Percentiles rank a stretch among this genome's conserved stretches.
These are phyloP conservation scores for Chloromyia formosa DNA, from an alignment of 2,888 invertebrate genomes.

Conservation along the genomic window DNA sequence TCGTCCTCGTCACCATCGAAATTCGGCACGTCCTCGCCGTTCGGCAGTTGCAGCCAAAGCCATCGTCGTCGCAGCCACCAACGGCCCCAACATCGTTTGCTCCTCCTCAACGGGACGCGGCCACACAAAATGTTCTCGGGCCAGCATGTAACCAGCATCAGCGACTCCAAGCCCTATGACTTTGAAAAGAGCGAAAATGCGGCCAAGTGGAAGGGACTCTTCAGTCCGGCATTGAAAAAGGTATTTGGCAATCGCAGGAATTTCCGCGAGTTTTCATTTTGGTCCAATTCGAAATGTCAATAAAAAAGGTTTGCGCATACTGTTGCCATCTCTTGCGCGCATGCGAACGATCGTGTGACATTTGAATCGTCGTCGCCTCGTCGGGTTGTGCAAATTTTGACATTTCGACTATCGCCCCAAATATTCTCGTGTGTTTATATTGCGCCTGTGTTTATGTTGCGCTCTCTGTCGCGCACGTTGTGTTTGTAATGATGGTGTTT, in stretches of 20 bases:
- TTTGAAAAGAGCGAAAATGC: conserved; percentile 89
- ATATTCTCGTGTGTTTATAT: background rate
- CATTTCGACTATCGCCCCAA: background rate
- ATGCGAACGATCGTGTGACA: conserved; percentile 32
- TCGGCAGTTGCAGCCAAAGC: background rate
- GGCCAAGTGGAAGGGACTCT: conserved; percentile 91
- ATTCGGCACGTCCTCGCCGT: background rate
- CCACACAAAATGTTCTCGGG: conserved; percentile 50
- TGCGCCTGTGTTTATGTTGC: conserved; percentile 9
- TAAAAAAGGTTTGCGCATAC: conserved; percentile 27
- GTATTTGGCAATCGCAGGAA: conserved; percentile 67
- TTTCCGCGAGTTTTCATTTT: conserved; percentile 17
- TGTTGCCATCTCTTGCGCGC: conserved; percentile 29
- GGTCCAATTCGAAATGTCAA: conserved; percentile 28
- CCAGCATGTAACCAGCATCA: conserved; percentile 48
- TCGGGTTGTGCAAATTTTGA: conserved; percentile 41
- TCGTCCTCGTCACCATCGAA: conserved; percentile 5
- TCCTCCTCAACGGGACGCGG: conserved; percentile 5
- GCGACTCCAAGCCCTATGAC: conserved; percentile 66
- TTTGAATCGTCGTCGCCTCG: background rate
- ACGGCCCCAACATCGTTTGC: background rate
- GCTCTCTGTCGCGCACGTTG: conserved; percentile 4
- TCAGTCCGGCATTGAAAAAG: conserved; percentile 87
- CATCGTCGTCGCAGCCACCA: conserved; percentile 1
- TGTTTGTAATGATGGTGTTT: background rate